Conservation (phyloP, 2,797 vertebrate species). For the Acanthurus leucopareius region DNA sequence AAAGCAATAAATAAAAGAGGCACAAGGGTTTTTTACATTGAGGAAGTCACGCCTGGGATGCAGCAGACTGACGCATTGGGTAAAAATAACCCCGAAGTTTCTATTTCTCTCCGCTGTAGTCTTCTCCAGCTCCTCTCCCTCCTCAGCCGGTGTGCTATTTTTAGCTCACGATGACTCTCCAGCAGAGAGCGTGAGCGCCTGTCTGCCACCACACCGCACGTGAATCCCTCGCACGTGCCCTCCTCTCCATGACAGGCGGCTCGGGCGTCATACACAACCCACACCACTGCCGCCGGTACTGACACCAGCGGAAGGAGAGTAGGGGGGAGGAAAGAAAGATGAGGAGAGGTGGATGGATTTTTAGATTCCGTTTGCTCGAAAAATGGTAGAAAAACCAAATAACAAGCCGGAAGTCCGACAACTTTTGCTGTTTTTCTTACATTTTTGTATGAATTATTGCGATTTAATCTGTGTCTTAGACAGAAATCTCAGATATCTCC, state of each 20-base stretch:
- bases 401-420: background rate
- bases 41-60: conserved; percentile 41
- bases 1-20: conserved; percentile 36
- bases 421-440: background rate
- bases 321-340: background rate
- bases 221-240: conserved; percentile 74
- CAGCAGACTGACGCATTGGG: conserved; percentile 28
- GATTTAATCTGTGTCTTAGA: background rate
- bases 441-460: background rate
- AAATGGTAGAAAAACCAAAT: background rate
- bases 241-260: conserved; percentile 32
- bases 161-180: conserved; percentile 75
- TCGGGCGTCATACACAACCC: conserved; percentile 36
- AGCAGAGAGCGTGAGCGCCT: conserved; percentile 51
- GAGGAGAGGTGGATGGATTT: background rate
- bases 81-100: conserved; percentile 77
- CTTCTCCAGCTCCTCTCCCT: conserved; percentile 51
- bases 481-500: background rate
- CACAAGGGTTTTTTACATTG: conserved; percentile 10
- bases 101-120: conserved; percentile 68
- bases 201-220: conserved; percentile 73
- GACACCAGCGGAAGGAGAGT: background rate
- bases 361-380: background rate
- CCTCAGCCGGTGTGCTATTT: conserved; percentile 68
- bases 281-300: conserved; percentile 8